phyloP scores from a whole-genome alignment of 2,797 vertebrate species.

The Pipistrellus pipistrellus region DNA sequence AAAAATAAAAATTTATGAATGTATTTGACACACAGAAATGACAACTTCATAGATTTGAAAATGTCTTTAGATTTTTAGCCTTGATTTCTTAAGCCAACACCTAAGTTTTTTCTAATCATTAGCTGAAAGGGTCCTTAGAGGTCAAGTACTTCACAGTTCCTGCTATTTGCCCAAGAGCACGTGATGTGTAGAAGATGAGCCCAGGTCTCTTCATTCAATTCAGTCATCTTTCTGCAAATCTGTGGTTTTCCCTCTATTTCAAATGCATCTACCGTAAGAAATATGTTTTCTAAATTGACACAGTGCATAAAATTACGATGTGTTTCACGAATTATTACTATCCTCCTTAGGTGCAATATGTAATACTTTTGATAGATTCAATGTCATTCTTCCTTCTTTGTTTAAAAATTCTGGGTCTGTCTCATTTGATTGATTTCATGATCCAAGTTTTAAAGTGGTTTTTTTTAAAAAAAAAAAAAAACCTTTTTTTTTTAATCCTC shows the following conservation, averaged over 20 bases:
- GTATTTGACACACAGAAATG: constrained; percentile 14
- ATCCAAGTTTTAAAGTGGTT: neutral
- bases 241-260: neutral
- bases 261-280: neutral
- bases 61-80: neutral
- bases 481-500: too few species aligned
- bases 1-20: constrained; percentile 26
- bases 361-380: neutral
- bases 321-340: neutral
- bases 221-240: neutral
- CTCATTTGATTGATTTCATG: neutral
- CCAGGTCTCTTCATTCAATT: neutral
- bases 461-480: too few species aligned
- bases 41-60: neutral
- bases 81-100: neutral
- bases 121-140: neutral
- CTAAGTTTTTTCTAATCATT: neutral
- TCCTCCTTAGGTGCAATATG: neutral
- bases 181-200: neutral
- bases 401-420: neutral
- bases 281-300: neutral
- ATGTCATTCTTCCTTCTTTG: neutral
- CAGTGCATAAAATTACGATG: neutral
- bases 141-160: neutral
- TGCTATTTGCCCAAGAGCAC: neutral